phyloP scores from a whole-genome alignment of 92 coral and sea anemone species.

The Epizoanthus fatuus region DNA sequence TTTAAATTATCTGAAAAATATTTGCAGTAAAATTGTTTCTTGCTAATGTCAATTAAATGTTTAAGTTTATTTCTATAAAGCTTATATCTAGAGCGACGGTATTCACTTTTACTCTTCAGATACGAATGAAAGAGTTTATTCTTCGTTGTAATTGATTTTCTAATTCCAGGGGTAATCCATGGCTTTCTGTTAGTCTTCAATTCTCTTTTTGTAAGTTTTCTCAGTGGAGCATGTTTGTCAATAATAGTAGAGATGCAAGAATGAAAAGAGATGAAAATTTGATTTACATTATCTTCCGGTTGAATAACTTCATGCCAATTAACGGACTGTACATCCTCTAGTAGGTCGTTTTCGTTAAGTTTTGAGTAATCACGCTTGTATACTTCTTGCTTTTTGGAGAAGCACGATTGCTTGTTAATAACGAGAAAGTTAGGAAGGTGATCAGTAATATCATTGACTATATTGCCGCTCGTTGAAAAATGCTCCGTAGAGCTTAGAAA shows the following conservation, averaged over 20 bases:
- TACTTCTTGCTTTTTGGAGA: neutral
- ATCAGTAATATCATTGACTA: neutral
- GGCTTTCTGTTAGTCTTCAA: constrained; percentile 11
- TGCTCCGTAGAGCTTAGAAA: constrained; percentile 39
- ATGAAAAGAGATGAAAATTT: constrained; percentile 2
- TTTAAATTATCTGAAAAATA: too few relatives aligned
- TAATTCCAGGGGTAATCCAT: constrained; percentile 37
- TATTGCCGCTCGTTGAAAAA: constrained; percentile 2
- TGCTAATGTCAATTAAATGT: neutral
- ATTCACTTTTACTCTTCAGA: neutral
- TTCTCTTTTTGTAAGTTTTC: constrained; percentile 23
- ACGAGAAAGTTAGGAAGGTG: constrained; percentile 11
- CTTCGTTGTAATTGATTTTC: neutral
- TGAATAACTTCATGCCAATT: constrained; percentile 38
- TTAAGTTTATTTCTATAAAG: neutral
- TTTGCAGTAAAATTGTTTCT: too few relatives aligned
- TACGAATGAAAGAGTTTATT: constrained; percentile 2
- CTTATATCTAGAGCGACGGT: neutral
- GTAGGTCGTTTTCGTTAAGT: constrained; percentile 1
- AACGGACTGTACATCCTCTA: constrained; percentile 15
- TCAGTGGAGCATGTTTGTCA: constrained; percentile 19
- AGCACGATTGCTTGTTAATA: constrained; percentile 13
- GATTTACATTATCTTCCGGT: constrained; percentile 14
- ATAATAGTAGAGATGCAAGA: neutral
- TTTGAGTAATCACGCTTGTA: constrained; percentile 30